Evolutionary conservation across 1,140 invertebrate species (phyloP), one percentile per base, ranked within the genome.

Genomic region (Heterodera schachtii): DNA sequence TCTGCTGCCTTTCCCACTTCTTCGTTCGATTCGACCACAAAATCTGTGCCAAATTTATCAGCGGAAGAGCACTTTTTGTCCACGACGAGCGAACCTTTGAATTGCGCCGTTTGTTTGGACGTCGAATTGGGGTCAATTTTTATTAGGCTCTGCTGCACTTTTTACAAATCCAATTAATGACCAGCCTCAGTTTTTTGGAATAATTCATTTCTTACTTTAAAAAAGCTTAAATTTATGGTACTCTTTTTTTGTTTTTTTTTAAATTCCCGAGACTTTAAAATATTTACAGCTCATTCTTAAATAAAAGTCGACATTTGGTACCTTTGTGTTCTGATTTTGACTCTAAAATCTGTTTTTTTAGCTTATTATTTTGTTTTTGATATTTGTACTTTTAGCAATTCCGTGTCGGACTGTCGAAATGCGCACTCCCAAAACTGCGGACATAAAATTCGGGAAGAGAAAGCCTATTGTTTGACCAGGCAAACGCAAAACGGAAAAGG

Each of bases 401-500:
- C 83, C 16, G 76, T 52, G 69, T 52, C 75, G 31, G 82, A 83
- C 49, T 83, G 82, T 73, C 46, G 46, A 57, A 84, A 73, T 60
- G 52, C 52, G 52, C n/a, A 44, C 19, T 41, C 52, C 44, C 21
- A 49, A 44, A 77, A 83, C 21, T 83, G 82, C 60, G 66, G 49
- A 31, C 44, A 73, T n/a, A 8, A 75, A 46, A 64, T 66, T 4
- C 60, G 52, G 16, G 78, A 73, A 8, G 81, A 82, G 74, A 66
- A 77, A 47, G 60, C 66, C 19, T 83, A 69, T 84, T 83, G 82
- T 71, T 64, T 83, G 57, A 83, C 82, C 46, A 19, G 82, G 81
- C 82, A 83, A 49, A 77, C 82, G 44, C 82, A 83, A 43, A 83
- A 84, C 19, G 80, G 83, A 60, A 82, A 82, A 82, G 57, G 81